Percentiles rank a stretch among this genome's conserved stretches.
These are phyloP conservation scores for Theretra japonica DNA, from an alignment of 2,888 invertebrate species.

Conservation along the genomic window DNA sequence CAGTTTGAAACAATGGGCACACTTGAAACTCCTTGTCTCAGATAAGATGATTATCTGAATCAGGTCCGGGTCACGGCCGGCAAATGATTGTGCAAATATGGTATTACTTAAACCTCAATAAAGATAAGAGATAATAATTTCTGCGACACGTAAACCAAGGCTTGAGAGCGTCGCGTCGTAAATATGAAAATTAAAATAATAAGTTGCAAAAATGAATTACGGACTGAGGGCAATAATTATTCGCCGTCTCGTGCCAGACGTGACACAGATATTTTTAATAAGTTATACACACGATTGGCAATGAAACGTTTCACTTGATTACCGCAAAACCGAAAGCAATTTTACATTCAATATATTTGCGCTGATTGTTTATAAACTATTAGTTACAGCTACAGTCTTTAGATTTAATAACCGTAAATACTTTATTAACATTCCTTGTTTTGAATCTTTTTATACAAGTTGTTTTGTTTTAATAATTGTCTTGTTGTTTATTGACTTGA, in stretches of 20 bases:
- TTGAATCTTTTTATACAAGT: no score
- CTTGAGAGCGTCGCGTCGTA: slow-evolving; percentile 14
- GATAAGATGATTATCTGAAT: slow-evolving; percentile 59
- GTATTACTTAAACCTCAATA: slow-evolving; percentile 47
- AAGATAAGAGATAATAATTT: slow-evolving; percentile 51
- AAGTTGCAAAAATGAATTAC: slow-evolving; percentile 24
- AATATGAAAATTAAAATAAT: slow-evolving; percentile 19
- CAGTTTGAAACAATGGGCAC: slow-evolving; percentile 46
- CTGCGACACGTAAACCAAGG: slow-evolving; percentile 38
- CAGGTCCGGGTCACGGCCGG: slow-evolving; percentile 59
- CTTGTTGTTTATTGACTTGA: no score
- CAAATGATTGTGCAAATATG: slow-evolving; percentile 57
- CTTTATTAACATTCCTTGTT: no score
- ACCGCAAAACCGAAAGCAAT: slow-evolving; percentile 2
- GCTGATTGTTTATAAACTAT: neutral
- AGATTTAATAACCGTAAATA: no score
- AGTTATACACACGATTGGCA: slow-evolving; percentile 26
- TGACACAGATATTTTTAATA: slow-evolving; percentile 30
- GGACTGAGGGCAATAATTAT: slow-evolving; percentile 23
- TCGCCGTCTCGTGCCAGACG: slow-evolving; percentile 13
- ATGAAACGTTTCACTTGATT: slow-evolving; percentile 27
- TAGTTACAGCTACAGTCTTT: neutral
- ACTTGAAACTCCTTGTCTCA: slow-evolving; percentile 57
- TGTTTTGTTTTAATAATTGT: no score
- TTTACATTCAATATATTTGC: slow-evolving; percentile 10